Conservation (phyloP, 2,113 vertebrate species). For the Cisticola juncidis region DNA sequence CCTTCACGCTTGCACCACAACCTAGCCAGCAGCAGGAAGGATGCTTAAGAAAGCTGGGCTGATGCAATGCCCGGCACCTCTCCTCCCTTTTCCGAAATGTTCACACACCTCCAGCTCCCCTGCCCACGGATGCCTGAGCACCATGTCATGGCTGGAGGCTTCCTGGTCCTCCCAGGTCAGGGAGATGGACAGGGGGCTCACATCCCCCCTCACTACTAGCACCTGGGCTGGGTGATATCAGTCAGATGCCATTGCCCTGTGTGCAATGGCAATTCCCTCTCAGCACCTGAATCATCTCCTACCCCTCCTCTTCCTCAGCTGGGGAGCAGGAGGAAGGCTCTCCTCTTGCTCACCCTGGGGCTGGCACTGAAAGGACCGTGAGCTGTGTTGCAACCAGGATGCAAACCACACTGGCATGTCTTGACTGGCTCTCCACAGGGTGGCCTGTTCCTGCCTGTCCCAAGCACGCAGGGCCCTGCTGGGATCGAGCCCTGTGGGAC, state of each 20-base stretch:
- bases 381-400: background rate
- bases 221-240: background rate
- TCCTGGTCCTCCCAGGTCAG: background rate
- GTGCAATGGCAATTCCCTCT: background rate
- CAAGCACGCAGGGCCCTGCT: accelerated
- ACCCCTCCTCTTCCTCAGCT: background rate
- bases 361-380: accelerated
- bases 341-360: background rate
- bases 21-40: background rate
- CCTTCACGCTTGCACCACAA: background rate
- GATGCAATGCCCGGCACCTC: background rate
- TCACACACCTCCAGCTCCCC: background rate
- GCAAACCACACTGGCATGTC: background rate
- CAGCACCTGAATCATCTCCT: background rate
- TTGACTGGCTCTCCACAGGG: accelerated
- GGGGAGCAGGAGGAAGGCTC: background rate
- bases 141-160: accelerated
- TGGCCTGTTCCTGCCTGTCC: background rate
- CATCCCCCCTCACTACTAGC: background rate
- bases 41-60: background rate
- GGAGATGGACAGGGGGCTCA: background rate
- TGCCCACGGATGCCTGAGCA: background rate
- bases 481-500: background rate
- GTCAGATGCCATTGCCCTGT: background rate
- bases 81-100: background rate